Percentiles rank a stretch among this genome's conserved stretches.
These are phyloP conservation scores for Valencia hispanica DNA, from an alignment of 2,797 vertebrate genomes.

Conservation along the genomic window DNA sequence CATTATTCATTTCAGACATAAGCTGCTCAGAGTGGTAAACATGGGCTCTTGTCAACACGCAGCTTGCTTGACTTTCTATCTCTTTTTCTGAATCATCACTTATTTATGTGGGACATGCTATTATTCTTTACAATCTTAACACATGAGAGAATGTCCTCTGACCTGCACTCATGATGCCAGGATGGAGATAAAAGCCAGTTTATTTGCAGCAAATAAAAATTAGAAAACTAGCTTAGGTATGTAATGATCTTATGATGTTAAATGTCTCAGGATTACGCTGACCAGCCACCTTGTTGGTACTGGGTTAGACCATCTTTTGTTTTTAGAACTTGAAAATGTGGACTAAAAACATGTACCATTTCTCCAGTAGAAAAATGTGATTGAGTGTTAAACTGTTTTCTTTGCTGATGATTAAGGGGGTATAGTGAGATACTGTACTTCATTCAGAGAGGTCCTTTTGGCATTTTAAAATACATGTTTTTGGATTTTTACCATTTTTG, in stretches of 20 bases:
- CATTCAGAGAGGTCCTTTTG: neutral
- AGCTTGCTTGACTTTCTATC: constrained; percentile 4
- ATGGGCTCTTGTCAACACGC: constrained; percentile 3
- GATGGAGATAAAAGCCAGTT: neutral
- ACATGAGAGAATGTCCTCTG: neutral
- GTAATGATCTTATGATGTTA: neutral
- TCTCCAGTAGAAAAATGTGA: too few species aligned
- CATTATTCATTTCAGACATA: constrained; percentile 60
- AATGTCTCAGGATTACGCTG: neutral
- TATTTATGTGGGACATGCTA: constrained; percentile 3
- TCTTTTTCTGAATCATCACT: neutral
- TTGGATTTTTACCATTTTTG: neutral
- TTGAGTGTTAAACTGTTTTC: too few species aligned
- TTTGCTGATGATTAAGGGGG: too few species aligned
- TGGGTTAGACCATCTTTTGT: neutral
- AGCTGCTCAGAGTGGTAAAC: constrained; percentile 51
- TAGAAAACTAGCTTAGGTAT: neutral
- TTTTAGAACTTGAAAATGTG: neutral
- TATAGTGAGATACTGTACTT: neutral
- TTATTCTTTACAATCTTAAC: neutral
- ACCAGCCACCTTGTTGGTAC: neutral
- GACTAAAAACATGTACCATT: neutral
- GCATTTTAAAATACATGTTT: too few species aligned
- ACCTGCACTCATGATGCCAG: neutral
- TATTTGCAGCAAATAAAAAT: neutral